phyloP scores from a whole-genome alignment of 92 coral and sea anemone species.

The Umimayanthus kanabou region DNA sequence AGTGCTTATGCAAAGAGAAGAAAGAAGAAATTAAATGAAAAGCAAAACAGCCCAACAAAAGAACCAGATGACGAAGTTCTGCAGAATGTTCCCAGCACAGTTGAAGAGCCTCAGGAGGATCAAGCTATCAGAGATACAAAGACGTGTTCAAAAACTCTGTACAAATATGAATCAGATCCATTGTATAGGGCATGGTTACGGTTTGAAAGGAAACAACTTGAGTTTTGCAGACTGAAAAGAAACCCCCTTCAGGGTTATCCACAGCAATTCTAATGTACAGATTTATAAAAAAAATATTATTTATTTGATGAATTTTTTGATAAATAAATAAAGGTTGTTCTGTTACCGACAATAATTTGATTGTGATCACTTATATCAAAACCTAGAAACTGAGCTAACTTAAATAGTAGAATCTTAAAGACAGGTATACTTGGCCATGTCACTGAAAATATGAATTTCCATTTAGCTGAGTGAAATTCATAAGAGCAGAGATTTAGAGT shows the following conservation, averaged over 20 bases:
- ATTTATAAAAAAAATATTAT: neutral
- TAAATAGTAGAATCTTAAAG: no score
- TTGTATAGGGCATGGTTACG: neutral
- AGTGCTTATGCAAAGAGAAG: constrained; percentile 6
- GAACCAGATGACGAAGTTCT: neutral
- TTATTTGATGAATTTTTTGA: neutral
- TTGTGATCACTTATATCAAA: no score
- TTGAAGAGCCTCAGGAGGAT: neutral
- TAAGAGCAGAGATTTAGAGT: no score
- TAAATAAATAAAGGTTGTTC: neutral
- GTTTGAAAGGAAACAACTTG: neutral
- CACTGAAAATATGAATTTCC: no score
- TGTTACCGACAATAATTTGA: no score
- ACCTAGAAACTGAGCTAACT: no score
- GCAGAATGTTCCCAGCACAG: neutral
- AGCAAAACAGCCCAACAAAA: neutral
- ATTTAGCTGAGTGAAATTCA: no score
- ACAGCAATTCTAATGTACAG: neutral
- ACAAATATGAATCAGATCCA: neutral
- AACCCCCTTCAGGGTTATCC: neutral
- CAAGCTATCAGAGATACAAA: neutral
- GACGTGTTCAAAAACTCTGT: neutral
- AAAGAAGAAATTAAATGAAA: constrained; percentile 1
- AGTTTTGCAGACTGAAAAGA: constrained; percentile 1
- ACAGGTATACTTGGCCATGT: no score